Evolutionary conservation across 2,113 vertebrate genomes (phyloP), one percentile per base, ranked within the genome.

Genomic region (Zeus faber): DNA sequence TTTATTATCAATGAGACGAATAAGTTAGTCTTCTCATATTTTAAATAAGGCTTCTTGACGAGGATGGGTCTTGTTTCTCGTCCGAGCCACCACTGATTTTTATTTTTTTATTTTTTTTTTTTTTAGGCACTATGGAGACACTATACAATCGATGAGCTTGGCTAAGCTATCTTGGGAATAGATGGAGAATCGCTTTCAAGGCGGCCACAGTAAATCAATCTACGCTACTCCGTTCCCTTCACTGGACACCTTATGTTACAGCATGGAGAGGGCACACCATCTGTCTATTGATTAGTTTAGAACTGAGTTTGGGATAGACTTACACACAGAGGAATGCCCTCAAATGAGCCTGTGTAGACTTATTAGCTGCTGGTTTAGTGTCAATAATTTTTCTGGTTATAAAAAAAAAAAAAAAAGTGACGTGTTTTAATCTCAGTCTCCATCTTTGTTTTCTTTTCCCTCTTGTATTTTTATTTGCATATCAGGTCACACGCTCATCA

Each of bases 221-320:
- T 41, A 53, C 13, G 53, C 59, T 64, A 65, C 75, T 72, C 76
- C 57, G 59, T 57, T 62, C 60, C 74, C 83, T 72, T 79, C 83
- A 80, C 83, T 65, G 77, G 74, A 60, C 31, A 53, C 71, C 71
- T 87, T 78, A 84, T 68, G 82, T 85, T 85, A 70, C 83, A 78
- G 62, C 63, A 59, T 61, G 58, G 31, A 51, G 41, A 72, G 67
- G 60, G 39, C 60, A 51, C 48, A 62, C 80, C 80, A 82, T 83
- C 78, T 87, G 82, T 62, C 45, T 85, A 87, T 85, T 70, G 83
- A 87, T 85, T 70, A 54, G 59, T 67, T 46, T 24, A 59, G 52
- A 62, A 35, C 40, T 35, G 33, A 49, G 17, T 51, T 61, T 29
- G 24, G 58, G 60, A 25, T 76, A 20, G 25, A 51, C 53, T 85